Conservation (phyloP, 2,888 invertebrate species). For the Epistrophe eligans region DNA sequence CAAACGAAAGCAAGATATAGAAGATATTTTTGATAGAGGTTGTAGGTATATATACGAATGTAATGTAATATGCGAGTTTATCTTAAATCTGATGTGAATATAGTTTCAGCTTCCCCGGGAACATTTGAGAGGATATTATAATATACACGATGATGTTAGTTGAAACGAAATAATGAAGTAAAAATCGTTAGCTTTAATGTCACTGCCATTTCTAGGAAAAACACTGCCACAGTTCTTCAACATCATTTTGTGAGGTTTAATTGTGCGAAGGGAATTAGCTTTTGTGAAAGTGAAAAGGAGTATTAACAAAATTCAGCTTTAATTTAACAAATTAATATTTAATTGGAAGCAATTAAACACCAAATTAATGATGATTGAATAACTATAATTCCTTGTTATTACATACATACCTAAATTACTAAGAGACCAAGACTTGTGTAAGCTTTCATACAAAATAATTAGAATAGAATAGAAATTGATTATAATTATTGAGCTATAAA, state of each 20-base stretch:
- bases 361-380: neutral
- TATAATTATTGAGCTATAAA: too few relatives aligned
- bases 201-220: neutral
- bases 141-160: neutral
- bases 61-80: neutral
- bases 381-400: neutral
- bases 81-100: conserved; percentile 10
- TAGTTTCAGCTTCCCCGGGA: neutral
- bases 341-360: conserved; percentile 21
- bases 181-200: conserved; percentile 21
- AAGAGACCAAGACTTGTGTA: too few relatives aligned
- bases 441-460: too few relatives aligned
- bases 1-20: neutral
- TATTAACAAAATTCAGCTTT: neutral
- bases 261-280: neutral
- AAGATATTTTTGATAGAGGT: conserved; percentile 10
- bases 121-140: neutral
- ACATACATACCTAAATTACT: too few relatives aligned
- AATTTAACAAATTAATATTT: conserved; percentile 7
- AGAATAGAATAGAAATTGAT: too few relatives aligned
- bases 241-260: neutral
- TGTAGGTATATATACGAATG: neutral
- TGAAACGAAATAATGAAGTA: conserved; percentile 13
- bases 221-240: neutral
- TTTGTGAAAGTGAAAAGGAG: neutral